Percentiles rank a stretch among this genome's conserved stretches.
phyloP scores from a whole-genome alignment of 2,888 invertebrate genomes.

The Endotricha flammealis region DNA sequence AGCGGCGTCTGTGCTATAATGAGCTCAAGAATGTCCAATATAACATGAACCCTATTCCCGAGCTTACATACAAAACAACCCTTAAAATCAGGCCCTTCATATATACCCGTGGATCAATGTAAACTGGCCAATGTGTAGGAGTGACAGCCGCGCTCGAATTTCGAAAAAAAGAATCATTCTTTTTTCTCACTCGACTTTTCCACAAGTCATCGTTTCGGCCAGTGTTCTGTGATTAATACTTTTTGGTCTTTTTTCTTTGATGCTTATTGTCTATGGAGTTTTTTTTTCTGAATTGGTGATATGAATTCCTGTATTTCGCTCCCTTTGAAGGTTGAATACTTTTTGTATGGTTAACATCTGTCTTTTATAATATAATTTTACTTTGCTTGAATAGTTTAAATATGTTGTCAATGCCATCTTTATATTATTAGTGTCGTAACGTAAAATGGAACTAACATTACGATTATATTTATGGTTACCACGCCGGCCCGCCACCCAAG shows the following conservation, averaged over 20 bases:
- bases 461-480: too few species aligned
- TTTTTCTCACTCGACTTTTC: conserved; percentile 47
- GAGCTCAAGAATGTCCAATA: conserved; percentile 33
- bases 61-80: conserved; percentile 7
- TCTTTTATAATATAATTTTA: conserved; percentile 9
- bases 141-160: conserved; percentile 57
- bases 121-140: conserved; percentile 32
- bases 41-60: conserved; percentile 21
- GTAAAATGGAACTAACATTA: too few species aligned
- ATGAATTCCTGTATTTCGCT: conserved; percentile 17
- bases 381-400: too few species aligned
- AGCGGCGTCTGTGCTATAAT: conserved; percentile 40
- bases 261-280: conserved; percentile 29
- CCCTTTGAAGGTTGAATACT: conserved; percentile 13
- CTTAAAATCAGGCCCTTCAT: not conserved
- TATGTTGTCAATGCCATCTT: too few species aligned
- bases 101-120: conserved; percentile 21
- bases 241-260: conserved; percentile 29
- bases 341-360: conserved; percentile 16
- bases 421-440: too few species aligned
- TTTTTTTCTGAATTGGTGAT: conserved; percentile 23
- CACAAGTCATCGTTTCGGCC: conserved; percentile 62
- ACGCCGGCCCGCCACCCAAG: too few species aligned
- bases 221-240: conserved; percentile 68
- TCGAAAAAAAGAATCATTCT: conserved; percentile 47